Conservation (phyloP, 2,113 vertebrate species). For the Ptychochromis oligacanthus region DNA sequence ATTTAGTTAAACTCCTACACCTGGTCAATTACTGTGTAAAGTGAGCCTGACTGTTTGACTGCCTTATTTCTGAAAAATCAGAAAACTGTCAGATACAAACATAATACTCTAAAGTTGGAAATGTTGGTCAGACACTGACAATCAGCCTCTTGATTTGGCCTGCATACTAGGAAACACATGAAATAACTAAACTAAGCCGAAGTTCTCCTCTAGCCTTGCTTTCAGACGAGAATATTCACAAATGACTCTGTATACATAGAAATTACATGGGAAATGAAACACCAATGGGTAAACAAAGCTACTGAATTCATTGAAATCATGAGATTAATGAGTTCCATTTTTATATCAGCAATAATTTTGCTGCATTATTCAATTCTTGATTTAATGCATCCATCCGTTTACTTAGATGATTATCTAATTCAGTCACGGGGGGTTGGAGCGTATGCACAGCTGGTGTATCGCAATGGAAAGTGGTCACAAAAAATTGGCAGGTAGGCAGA, state of each 20-base stretch:
- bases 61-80: not conserved
- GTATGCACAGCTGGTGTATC: too few relatives aligned
- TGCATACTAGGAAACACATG: not conserved
- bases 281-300: not conserved
- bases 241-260: not conserved
- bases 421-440: too few relatives aligned
- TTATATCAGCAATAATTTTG: not conserved
- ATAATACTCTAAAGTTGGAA: not conserved
- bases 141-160: not conserved
- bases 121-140: constrained; percentile 8
- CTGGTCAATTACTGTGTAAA: not conserved
- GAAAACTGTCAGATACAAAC: not conserved
- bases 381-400: not conserved
- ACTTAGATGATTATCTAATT: not conserved
- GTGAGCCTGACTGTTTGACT: not conserved
- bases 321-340: not conserved
- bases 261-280: too few relatives aligned
- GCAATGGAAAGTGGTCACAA: too few relatives aligned
- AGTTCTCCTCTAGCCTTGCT: not conserved
- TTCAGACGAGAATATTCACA: not conserved
- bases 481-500: too few relatives aligned
- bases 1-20: not conserved
- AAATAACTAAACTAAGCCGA: not conserved
- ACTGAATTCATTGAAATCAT: too few relatives aligned
- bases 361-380: not conserved